Percentiles rank a stretch among this genome's conserved stretches.
phyloP scores from a whole-genome alignment of 1,140 invertebrate species.

The Venturia canescens region DNA sequence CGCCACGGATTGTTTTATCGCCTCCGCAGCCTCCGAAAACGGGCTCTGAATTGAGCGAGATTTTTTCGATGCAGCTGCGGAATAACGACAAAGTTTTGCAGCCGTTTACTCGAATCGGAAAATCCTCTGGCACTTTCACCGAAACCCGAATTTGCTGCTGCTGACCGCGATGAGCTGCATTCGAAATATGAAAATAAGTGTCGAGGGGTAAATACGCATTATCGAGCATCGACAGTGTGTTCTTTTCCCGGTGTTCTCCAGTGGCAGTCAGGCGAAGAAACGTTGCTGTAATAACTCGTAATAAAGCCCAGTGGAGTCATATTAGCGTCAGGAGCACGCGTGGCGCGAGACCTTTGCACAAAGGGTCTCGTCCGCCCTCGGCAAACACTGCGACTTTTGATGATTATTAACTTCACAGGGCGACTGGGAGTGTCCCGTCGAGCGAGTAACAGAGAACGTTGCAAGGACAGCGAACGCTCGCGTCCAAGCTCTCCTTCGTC shows the following conservation, averaged over 20 bases:
- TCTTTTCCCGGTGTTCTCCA: background rate
- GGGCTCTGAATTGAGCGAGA: too few species aligned
- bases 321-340: constrained; percentile 77
- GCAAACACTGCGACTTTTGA: constrained; percentile 78
- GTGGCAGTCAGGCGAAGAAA: constrained; percentile 63
- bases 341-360: constrained; percentile 65
- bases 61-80: too few species aligned
- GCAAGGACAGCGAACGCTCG: constrained; percentile 40
- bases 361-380: constrained; percentile 74
- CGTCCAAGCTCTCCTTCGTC: constrained; percentile 28
- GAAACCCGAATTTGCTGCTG: too few species aligned
- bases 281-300: constrained; percentile 75
- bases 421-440: constrained; percentile 59
- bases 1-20: background rate
- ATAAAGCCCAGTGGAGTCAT: constrained; percentile 75
- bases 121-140: too few species aligned
- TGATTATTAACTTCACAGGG: constrained; percentile 77
- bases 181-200: too few species aligned
- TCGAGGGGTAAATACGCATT: too few species aligned
- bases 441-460: constrained; percentile 48
- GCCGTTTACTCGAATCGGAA: too few species aligned
- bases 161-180: too few species aligned
- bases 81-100: too few species aligned
- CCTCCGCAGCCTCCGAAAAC: background rate
- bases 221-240: background rate